Evolutionary conservation across 2,113 vertebrate species (phyloP).

Genomic region (Callaeas wilsoni): DNA sequence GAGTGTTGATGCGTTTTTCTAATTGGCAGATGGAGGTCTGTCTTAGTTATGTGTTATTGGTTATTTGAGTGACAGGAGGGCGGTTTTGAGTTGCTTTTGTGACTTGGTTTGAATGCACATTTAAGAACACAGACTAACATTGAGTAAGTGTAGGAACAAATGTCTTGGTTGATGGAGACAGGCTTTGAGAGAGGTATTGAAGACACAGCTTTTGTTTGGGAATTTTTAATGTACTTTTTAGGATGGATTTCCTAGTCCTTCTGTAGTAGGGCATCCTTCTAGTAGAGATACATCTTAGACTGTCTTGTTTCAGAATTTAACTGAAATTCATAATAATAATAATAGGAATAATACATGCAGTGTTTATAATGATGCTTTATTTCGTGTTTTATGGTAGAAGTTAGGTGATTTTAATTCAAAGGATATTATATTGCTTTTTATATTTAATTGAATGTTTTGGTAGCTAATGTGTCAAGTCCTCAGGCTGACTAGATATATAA

Average conservation of each 20-base stretch:
- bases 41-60: constrained; percentile 39
- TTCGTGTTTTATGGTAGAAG: not conserved
- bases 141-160: not conserved
- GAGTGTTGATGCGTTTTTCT: constrained; percentile 49
- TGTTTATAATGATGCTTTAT: not conserved
- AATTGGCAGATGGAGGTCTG: constrained; percentile 65
- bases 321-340: not conserved
- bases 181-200: not conserved
- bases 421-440: not conserved
- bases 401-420: not conserved
- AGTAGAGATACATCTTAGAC: not conserved
- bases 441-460: not conserved
- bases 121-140: not conserved
- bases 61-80: constrained; percentile 47
- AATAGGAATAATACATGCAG: not conserved
- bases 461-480: not conserved
- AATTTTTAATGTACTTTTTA: not conserved
- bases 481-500: not conserved
- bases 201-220: not conserved
- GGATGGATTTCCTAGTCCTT: not conserved
- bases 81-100: constrained; percentile 6
- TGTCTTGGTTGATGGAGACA: not conserved
- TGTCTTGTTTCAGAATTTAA: not conserved
- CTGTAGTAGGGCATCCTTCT: not conserved
- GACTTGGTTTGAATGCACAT: constrained; percentile 16